These are phyloP conservation scores for Petrocephalus zakoni DNA, from an alignment of 2,113 vertebrate species.

Conservation along the genomic window DNA sequence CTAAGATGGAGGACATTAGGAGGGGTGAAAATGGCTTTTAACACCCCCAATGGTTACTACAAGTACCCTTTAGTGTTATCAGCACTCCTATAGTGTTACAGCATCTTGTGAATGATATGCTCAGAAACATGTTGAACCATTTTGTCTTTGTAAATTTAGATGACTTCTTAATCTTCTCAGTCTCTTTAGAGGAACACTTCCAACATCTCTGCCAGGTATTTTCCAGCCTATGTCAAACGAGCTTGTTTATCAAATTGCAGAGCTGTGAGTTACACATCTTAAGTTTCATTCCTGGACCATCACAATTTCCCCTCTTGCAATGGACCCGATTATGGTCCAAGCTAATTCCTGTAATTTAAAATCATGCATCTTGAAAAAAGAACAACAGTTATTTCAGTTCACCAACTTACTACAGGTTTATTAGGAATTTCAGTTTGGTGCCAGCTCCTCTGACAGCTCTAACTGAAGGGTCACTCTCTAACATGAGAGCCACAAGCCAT, in stretches of 20 bases:
- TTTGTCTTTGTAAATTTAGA: neutral
- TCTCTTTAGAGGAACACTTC: neutral
- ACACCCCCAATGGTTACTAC: neutral
- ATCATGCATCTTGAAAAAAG: neutral
- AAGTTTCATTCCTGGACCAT: neutral
- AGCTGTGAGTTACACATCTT: neutral
- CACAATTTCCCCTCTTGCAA: neutral
- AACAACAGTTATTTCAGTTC: neutral
- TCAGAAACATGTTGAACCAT: neutral
- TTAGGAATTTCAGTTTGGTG: neutral
- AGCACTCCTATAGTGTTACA: neutral
- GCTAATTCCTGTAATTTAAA: neutral
- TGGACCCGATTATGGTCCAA: neutral
- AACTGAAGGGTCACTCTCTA: neutral
- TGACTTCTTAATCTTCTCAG: neutral
- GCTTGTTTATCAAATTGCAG: neutral
- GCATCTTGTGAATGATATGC: neutral
- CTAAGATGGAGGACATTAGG: neutral
- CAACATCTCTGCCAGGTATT: neutral
- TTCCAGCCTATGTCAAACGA: neutral
- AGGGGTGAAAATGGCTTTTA: neutral
- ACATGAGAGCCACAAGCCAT: neutral
- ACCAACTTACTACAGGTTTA: neutral
- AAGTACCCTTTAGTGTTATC: neutral
- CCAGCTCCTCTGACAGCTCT: neutral